These are phyloP conservation scores for Neoniphon sammara DNA, from an alignment of 2,797 vertebrate genomes.

Conservation along the genomic window DNA sequence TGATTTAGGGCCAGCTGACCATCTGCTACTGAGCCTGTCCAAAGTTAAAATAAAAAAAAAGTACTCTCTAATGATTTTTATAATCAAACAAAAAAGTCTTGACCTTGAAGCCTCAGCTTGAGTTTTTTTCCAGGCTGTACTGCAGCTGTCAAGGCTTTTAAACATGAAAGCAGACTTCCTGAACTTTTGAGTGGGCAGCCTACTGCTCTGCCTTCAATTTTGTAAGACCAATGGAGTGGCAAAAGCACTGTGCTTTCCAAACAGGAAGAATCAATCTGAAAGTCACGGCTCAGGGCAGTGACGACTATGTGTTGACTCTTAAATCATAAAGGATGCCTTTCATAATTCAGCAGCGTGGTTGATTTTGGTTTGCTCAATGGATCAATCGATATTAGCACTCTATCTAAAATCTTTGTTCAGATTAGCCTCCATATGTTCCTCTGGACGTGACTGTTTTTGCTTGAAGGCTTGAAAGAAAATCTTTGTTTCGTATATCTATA, in stretches of 20 bases:
- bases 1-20: slow-evolving; percentile 29
- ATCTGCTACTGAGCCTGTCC: slow-evolving; percentile 35
- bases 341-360: slow-evolving; percentile 45
- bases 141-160: neutral
- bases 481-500: slow-evolving; percentile 26
- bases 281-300: slow-evolving; percentile 27
- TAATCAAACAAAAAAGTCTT: neutral
- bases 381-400: slow-evolving; percentile 42
- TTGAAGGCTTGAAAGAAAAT: slow-evolving; percentile 32
- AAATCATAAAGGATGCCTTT: slow-evolving; percentile 54
- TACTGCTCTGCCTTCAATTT: slow-evolving; percentile 18
- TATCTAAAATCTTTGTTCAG: slow-evolving; percentile 6
- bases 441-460: slow-evolving; percentile 12
- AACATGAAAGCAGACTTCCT: slow-evolving; percentile 10
- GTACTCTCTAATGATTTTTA: neutral
- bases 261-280: slow-evolving; percentile 53
- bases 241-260: slow-evolving; percentile 37
- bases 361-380: slow-evolving; percentile 45
- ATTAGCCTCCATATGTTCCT: slow-evolving; percentile 44
- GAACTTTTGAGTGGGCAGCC: slow-evolving; percentile 8
- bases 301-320: slow-evolving; percentile 53
- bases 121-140: no score
- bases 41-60: slow-evolving; percentile 13
- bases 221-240: slow-evolving; percentile 24
- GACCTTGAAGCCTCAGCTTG: neutral